phyloP scores from a whole-genome alignment of 2,113 vertebrate genomes.

The Gobius niger region DNA sequence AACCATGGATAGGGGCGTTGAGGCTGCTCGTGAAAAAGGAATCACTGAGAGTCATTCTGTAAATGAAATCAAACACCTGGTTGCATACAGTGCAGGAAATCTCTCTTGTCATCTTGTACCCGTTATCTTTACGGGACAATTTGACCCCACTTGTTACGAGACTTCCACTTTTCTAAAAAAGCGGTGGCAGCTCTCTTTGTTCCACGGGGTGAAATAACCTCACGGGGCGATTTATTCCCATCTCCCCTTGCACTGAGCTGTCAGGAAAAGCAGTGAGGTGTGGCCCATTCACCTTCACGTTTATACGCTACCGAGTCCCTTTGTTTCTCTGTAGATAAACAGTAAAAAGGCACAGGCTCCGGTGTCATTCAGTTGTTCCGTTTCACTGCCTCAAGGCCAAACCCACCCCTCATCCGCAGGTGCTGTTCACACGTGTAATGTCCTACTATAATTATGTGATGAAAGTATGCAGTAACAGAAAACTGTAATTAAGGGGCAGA shows the following conservation, averaged over 20 bases:
- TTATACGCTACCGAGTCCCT: slow-evolving; percentile 24
- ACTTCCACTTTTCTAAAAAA: slow-evolving; percentile 3
- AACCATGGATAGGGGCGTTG: no score
- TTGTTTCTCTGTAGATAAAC: slow-evolving; percentile 48
- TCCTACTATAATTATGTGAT: slow-evolving; percentile 5
- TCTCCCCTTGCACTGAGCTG: slow-evolving; percentile 35
- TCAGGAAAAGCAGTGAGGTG: slow-evolving; percentile 36
- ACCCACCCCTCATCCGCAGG: background rate
- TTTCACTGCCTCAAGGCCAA: slow-evolving; percentile 13
- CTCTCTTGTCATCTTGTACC: background rate
- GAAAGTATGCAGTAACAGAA: slow-evolving; percentile 2
- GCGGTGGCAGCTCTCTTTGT: slow-evolving; percentile 33
- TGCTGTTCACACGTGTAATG: slow-evolving; percentile 1
- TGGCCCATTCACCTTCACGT: slow-evolving; percentile 52
- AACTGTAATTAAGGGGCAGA: slow-evolving; percentile 3
- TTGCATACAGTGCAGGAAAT: background rate
- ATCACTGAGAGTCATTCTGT: no score
- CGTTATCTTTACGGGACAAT: background rate
- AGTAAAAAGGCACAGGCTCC: slow-evolving; percentile 24
- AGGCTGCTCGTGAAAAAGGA: no score
- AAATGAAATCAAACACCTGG: no score
- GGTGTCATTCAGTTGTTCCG: slow-evolving; percentile 21
- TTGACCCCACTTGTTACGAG: background rate
- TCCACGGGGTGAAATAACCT: background rate
- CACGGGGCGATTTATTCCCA: slow-evolving; percentile 12